Conservation (phyloP, 2,113 vertebrate species). For the Morone saxatilis region DNA sequence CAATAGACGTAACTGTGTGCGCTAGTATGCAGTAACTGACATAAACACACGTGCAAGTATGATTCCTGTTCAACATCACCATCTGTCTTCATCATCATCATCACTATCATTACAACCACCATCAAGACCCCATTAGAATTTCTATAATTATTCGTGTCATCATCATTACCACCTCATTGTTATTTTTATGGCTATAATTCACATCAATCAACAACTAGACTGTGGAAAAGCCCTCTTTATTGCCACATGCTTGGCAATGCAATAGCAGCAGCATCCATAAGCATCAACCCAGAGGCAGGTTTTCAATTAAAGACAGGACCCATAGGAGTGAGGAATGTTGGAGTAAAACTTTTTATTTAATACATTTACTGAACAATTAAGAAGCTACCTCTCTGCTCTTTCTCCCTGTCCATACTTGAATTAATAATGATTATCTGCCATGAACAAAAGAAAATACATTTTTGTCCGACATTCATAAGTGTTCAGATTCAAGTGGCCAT, state of each 20-base stretch:
- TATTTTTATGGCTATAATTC: slow-evolving; percentile 61
- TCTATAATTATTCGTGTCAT: slow-evolving; percentile 65
- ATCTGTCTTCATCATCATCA: slow-evolving; percentile 60
- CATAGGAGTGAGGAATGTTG: slow-evolving; percentile 27
- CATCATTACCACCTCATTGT: slow-evolving; percentile 67
- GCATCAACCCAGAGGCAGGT: slow-evolving; percentile 48
- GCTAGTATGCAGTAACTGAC: not conserved
- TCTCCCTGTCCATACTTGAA: slow-evolving; percentile 7
- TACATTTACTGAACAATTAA: slow-evolving; percentile 51
- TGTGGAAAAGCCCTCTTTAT: slow-evolving; percentile 53
- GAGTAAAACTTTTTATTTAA: slow-evolving; percentile 40
- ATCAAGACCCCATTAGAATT: slow-evolving; percentile 50
- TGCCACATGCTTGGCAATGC: slow-evolving; percentile 52
- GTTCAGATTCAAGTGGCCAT: slow-evolving; percentile 3
- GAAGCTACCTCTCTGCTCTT: not conserved
- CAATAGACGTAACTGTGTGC: not conserved
- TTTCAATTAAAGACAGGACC: slow-evolving; percentile 59
- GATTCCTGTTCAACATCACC: slow-evolving; percentile 31
- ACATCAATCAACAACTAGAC: slow-evolving; percentile 59
- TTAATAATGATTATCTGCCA: slow-evolving; percentile 37
- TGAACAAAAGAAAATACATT: not conserved
- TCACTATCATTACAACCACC: slow-evolving; percentile 25
- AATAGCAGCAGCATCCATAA: slow-evolving; percentile 62
- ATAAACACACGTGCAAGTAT: slow-evolving; percentile 14
- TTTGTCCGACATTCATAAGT: not conserved